Conservation (phyloP, 2,888 invertebrate species). For the Heliconius aoede region DNA sequence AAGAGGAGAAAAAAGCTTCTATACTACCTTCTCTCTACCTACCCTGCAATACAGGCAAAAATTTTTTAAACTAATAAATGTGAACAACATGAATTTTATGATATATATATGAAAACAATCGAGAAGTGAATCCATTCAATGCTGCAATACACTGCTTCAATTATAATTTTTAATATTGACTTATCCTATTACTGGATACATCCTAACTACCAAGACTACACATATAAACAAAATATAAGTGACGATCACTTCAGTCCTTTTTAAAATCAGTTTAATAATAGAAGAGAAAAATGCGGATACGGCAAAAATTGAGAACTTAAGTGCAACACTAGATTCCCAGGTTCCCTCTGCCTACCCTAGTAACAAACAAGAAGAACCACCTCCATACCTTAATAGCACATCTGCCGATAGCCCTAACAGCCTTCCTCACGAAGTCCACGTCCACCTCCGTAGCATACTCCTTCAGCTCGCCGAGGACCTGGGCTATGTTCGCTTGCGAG, state of each 20-base stretch:
- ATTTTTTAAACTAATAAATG: neutral
- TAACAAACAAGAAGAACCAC: neutral
- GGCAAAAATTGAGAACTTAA: too few relatives aligned
- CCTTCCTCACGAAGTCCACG: constrained; percentile 99
- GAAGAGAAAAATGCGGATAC: too few relatives aligned
- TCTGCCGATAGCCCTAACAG: constrained; percentile 98
- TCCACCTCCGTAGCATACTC: constrained; percentile 99
- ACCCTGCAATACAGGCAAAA: too few relatives aligned
- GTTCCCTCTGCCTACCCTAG: neutral
- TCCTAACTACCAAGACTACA: neutral
- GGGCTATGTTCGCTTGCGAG: constrained; percentile 98
- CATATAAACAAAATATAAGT: neutral
- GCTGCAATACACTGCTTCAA: too few relatives aligned
- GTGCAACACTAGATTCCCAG: too few relatives aligned
- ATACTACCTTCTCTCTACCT: too few relatives aligned
- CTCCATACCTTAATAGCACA: constrained; percentile 95
- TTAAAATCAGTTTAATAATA: too few relatives aligned
- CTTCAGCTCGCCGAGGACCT: constrained; percentile 98
- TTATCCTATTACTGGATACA: neutral
- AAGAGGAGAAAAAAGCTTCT: too few relatives aligned
- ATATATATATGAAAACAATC: neutral
- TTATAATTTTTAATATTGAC: neutral
- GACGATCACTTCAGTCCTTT: neutral
- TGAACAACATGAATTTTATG: neutral
- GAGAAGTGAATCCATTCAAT: neutral